Conservation (phyloP, 2,888 invertebrate genomes). For the Meghimatium bilineatum region DNA sequence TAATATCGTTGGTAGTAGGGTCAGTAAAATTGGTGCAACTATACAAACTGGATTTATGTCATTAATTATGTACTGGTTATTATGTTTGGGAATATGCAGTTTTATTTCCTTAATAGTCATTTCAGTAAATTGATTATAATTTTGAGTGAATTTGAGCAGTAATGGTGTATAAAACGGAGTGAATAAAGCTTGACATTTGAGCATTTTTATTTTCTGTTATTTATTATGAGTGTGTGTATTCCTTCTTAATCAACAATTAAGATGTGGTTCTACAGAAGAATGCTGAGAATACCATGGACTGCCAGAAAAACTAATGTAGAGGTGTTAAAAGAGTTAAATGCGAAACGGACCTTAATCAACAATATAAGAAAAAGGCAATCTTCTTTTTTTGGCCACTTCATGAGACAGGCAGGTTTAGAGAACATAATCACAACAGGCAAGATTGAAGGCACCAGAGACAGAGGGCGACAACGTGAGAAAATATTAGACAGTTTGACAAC, state of each 20-base stretch:
- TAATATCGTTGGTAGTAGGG: background rate
- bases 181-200: background rate
- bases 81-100: background rate
- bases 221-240: background rate
- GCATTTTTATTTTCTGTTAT: background rate
- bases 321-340: too few species aligned
- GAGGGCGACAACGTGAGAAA: too few species aligned
- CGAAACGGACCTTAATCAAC: too few species aligned
- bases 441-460: too few species aligned
- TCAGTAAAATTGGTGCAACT: background rate
- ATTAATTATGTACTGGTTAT: background rate
- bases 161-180: background rate
- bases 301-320: too few species aligned
- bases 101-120: background rate
- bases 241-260: background rate
- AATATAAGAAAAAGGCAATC: too few species aligned
- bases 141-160: background rate
- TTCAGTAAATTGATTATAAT: background rate
- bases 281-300: too few species aligned
- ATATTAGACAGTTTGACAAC: too few species aligned
- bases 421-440: too few species aligned
- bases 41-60: background rate
- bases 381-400: too few species aligned
- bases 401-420: too few species aligned
- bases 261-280: too few species aligned